Evolutionary conservation across 2,888 invertebrate species (phyloP).

Genomic region (Isoperla grammatica): DNA sequence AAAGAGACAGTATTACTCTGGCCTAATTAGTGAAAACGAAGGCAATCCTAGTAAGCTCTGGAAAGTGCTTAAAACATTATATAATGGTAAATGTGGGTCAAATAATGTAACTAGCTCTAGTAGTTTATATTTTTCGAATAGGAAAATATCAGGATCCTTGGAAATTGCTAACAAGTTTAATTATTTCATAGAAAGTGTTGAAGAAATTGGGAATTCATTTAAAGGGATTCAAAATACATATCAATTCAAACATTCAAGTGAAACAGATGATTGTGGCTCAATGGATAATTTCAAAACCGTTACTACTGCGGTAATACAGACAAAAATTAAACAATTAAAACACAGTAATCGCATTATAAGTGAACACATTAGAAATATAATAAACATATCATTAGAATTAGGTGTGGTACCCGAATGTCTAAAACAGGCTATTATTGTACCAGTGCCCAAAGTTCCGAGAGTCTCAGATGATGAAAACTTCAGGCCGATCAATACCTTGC

Average conservation of each 20-base stretch:
- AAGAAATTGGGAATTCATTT: neutral
- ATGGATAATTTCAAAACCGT: neutral
- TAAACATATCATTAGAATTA: neutral
- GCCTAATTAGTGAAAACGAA: no score
- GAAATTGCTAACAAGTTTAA: neutral
- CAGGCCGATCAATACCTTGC: neutral
- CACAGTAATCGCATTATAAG: neutral
- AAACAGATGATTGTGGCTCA: neutral
- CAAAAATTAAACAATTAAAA: neutral
- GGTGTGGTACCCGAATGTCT: neutral
- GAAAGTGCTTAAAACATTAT: no score
- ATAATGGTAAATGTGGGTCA: no score
- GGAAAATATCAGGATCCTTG: no score
- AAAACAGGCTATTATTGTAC: neutral
- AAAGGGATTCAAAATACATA: no score
- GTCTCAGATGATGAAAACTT: neutral
- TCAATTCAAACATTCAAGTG: neutral
- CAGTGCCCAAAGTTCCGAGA: neutral
- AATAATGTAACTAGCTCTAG: no score
- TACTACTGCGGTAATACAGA: neutral
- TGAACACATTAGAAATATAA: neutral
- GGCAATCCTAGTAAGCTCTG: no score
- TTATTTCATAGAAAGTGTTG: neutral
- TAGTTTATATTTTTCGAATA: no score
- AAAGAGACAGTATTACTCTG: no score